Percentiles rank a stretch among this genome's conserved stretches.
Conservation (phyloP, 2,797 vertebrate species). For the Pipistrellus pipistrellus region DNA sequence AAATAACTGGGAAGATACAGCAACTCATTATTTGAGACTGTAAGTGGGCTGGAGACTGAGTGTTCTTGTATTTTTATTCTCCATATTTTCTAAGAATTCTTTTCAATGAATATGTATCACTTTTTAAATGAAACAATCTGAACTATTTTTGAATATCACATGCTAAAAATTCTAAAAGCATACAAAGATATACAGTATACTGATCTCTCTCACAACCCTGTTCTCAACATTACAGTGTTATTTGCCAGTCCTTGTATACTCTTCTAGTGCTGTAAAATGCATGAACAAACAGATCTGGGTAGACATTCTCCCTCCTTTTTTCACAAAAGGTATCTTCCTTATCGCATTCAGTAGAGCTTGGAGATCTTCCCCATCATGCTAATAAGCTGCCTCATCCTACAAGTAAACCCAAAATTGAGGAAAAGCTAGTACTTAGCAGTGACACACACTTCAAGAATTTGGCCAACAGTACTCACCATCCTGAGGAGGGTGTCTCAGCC, state of each 20-base stretch:
- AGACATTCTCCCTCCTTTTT: neutral
- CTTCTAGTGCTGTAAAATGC: neutral
- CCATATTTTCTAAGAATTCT: neutral
- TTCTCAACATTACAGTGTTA: neutral
- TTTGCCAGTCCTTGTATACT: neutral
- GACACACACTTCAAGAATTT: neutral
- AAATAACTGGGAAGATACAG: neutral
- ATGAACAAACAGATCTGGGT: neutral
- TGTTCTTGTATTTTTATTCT: neutral
- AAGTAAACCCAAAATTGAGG: neutral
- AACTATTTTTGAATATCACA: neutral
- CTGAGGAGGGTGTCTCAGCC: neutral
- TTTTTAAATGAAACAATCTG: slow-evolving; percentile 23
- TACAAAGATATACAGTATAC: neutral
- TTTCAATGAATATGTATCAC: neutral
- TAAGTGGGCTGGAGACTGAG: neutral
- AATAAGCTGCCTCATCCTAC: neutral
- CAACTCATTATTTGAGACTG: neutral
- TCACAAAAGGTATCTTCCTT: neutral
- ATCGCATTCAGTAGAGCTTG: neutral
- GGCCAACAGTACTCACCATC: neutral
- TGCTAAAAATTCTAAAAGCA: neutral
- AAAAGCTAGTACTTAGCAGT: neutral
- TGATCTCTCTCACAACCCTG: neutral
- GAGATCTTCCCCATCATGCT: neutral